Evolutionary conservation across 2,888 invertebrate genomes (phyloP).

Genomic region (Drosophila maculinotata): DNA sequence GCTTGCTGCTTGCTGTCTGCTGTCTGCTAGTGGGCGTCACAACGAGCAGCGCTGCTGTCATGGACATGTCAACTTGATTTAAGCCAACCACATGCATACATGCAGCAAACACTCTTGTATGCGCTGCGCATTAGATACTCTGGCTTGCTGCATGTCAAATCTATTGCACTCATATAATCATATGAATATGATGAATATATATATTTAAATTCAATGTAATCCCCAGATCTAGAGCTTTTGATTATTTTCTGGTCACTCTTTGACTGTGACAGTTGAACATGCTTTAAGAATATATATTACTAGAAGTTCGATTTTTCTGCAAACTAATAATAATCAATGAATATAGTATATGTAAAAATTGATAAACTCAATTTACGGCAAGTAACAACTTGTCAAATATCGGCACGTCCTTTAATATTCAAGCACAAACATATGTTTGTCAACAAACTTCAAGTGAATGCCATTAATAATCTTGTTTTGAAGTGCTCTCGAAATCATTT

Average conservation of each 20-base stretch:
- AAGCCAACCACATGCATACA: not conserved
- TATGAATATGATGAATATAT: too few relatives aligned
- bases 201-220: too few relatives aligned
- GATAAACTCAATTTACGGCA: too few relatives aligned
- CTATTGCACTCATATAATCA: too few relatives aligned
- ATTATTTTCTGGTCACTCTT: too few relatives aligned
- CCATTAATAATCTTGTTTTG: conserved; percentile 7
- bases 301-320: too few relatives aligned
- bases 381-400: not conserved
- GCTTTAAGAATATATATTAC: too few relatives aligned
- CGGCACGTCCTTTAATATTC: not conserved
- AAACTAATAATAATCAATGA: too few relatives aligned
- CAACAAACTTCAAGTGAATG: not conserved
- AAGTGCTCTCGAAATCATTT: conserved; percentile 18
- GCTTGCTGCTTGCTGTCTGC: not conserved
- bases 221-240: too few relatives aligned
- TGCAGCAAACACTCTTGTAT: not conserved
- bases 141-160: not conserved
- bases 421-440: not conserved
- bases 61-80: conserved; percentile 22
- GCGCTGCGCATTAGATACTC: not conserved
- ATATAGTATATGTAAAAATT: too few relatives aligned
- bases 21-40: conserved; percentile 2
- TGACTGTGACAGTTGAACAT: too few relatives aligned
- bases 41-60: conserved; percentile 14